Percentiles rank a stretch among this genome's conserved stretches.
Conservation (phyloP, 2,113 vertebrate genomes). For the Microcebus tavaratra region DNA sequence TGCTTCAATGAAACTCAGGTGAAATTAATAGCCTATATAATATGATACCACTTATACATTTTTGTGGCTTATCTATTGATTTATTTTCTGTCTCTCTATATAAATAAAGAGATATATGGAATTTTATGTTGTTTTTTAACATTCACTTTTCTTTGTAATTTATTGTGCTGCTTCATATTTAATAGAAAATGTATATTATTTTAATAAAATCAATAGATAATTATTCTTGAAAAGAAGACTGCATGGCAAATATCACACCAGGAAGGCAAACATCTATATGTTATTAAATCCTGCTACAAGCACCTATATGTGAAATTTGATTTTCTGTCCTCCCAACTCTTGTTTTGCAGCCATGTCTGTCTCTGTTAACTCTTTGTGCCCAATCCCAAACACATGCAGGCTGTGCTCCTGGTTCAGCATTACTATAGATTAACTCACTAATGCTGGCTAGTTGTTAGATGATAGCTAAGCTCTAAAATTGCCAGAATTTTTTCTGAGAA, state of each 20-base stretch:
- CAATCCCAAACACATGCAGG: not conserved
- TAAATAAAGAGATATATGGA: not conserved
- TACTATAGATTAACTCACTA: not conserved
- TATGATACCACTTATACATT: not conserved
- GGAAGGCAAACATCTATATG: not conserved
- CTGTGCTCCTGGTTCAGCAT: not conserved
- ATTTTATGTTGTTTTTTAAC: not conserved
- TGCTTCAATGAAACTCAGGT: not conserved
- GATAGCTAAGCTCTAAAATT: not conserved
- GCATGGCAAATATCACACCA: not conserved
- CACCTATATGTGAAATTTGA: not conserved
- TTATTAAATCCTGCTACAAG: not conserved
- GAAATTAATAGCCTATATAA: not conserved
- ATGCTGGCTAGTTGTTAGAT: not conserved
- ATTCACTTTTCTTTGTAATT: not conserved
- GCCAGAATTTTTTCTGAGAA: not conserved
- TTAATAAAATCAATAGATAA: constrained; percentile 1
- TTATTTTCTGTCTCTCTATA: not conserved
- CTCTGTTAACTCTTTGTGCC: not conserved
- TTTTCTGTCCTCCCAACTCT: not conserved
- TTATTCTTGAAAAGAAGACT: not conserved
- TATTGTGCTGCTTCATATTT: not conserved
- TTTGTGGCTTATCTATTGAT: not conserved
- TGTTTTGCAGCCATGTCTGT: not conserved
- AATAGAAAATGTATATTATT: not conserved